Evolutionary conservation across 2,113 vertebrate species (phyloP).

Genomic region (Cavia aperea): DNA sequence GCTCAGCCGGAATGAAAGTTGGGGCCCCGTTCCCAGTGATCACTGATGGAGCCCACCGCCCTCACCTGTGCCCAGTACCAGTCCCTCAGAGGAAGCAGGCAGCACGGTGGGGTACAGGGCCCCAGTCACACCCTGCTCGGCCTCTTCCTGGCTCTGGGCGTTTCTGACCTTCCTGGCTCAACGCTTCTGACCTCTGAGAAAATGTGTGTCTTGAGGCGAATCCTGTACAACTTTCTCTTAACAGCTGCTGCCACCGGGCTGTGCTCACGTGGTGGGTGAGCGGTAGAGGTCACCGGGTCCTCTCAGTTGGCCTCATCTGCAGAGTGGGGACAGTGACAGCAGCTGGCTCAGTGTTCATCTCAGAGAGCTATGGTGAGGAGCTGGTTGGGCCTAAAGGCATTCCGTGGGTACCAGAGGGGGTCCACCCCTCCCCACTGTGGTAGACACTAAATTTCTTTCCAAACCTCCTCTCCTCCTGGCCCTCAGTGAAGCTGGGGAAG

Average conservation of each 20-base stretch:
- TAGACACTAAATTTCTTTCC: not conserved
- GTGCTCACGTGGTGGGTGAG: not conserved
- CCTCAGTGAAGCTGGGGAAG: not conserved
- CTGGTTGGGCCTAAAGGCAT: not conserved
- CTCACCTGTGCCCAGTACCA: not conserved
- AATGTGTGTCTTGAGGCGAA: not conserved
- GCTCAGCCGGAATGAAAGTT: not conserved
- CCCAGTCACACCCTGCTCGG: not conserved
- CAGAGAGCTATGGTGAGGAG: not conserved
- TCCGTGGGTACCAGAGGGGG: not conserved
- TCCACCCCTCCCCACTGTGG: fast-evolving
- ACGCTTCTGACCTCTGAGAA: not conserved
- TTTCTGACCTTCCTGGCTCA: no score
- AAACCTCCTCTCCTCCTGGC: not conserved
- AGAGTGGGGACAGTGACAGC: not conserved
- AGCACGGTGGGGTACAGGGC: not conserved
- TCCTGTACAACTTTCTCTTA: not conserved
- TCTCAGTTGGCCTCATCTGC: not conserved
- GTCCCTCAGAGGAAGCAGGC: not conserved
- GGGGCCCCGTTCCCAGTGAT: not conserved
- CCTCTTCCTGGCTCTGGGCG: not conserved
- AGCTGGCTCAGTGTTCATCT: not conserved
- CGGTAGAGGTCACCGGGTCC: not conserved
- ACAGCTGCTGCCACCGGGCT: not conserved
- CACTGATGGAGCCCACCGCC: not conserved